Percentiles rank a stretch among this genome's conserved stretches.
phyloP scores from a whole-genome alignment of 2,888 invertebrate genomes.

The Muschampia plurimacula region DNA sequence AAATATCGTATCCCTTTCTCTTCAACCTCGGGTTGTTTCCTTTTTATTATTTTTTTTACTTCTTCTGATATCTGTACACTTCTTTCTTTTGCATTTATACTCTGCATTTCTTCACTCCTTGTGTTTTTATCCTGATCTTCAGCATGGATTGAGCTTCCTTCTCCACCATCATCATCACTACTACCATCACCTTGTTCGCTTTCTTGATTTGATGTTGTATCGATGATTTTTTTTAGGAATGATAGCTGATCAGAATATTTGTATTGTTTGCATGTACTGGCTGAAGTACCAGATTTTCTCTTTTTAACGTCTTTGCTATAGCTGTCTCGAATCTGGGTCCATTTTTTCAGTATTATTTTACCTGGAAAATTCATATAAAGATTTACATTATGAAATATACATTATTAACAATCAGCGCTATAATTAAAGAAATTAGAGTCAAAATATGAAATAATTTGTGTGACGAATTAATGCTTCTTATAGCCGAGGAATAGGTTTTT shows the following conservation, averaged over 20 bases:
- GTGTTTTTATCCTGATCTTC: neutral
- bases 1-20: neutral
- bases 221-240: neutral
- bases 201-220: neutral
- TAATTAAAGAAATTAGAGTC: too few species aligned
- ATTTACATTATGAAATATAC: too few species aligned
- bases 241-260: neutral
- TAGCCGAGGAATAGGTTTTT: too few species aligned
- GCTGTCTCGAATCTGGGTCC: neutral
- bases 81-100: neutral
- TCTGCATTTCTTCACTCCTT: neutral
- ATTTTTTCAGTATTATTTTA: neutral
- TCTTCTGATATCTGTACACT: neutral
- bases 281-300: neutral
- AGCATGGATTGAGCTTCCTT: neutral
- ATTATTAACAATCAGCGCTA: too few species aligned
- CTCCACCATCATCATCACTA: neutral
- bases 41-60: neutral
- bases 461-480: too few species aligned
- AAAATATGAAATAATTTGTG: too few species aligned
- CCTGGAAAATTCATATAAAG: neutral
- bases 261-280: neutral
- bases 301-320: neutral
- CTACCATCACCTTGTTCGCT: neutral
- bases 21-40: neutral